Evolutionary conservation across 2,113 vertebrate species (phyloP).

Genomic region (Vulpes ferrilata): DNA sequence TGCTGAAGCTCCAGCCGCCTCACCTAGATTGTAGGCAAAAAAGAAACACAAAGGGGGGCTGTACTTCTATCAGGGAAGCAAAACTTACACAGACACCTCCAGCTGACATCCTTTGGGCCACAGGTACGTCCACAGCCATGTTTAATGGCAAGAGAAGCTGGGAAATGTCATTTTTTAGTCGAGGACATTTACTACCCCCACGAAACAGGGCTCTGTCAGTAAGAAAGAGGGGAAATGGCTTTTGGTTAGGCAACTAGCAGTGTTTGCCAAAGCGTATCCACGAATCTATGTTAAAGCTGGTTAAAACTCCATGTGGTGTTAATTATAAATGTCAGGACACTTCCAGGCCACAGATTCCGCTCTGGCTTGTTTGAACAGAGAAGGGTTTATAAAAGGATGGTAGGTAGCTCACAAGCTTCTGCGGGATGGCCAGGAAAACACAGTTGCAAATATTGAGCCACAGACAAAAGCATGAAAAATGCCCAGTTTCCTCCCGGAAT

Average conservation of each 20-base stretch:
- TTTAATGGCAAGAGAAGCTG: neutral
- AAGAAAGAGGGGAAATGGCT: neutral
- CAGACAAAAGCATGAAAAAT: neutral
- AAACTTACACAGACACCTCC: neutral
- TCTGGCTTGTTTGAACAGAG: neutral
- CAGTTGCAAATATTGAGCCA: neutral
- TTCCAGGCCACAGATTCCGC: neutral
- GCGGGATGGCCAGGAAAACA: neutral
- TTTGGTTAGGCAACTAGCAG: neutral
- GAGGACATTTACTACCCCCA: neutral
- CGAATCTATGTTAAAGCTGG: neutral
- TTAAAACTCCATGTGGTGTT: neutral
- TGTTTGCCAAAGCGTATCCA: slow-evolving; percentile 9
- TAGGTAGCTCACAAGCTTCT: neutral
- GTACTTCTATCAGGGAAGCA: neutral
- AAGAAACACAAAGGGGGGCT: neutral
- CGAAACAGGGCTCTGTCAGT: neutral
- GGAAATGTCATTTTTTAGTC: neutral
- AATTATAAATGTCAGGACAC: neutral
- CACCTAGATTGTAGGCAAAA: neutral
- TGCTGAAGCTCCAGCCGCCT: neutral
- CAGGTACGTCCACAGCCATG: neutral
- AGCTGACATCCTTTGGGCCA: neutral
- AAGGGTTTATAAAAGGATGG: neutral
- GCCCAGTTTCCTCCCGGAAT: neutral